Conservation (phyloP, 2,797 vertebrate genomes). For the Protonibea diacanthus region DNA sequence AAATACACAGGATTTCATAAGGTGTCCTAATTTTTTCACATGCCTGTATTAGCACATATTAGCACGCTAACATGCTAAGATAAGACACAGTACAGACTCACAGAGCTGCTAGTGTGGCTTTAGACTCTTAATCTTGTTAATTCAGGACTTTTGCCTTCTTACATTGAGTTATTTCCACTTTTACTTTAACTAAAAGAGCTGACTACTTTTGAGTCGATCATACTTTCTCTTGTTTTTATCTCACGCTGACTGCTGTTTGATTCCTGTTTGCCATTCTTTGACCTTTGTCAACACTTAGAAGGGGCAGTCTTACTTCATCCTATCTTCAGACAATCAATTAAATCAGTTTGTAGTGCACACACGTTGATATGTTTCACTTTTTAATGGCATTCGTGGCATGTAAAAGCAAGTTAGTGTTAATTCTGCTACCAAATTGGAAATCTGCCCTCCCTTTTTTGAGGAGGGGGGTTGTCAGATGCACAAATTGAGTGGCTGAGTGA, state of each 20-base stretch:
- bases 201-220: background rate
- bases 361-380: background rate
- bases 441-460: background rate
- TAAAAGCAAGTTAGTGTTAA: background rate
- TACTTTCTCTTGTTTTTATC: constrained; percentile 41
- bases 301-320: background rate
- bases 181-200: background rate
- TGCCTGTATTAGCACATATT: background rate
- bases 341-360: background rate
- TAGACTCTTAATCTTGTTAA: background rate
- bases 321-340: constrained; percentile 33
- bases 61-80: background rate
- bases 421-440: constrained; percentile 1
- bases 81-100: background rate
- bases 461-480: background rate
- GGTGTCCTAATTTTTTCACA: too few relatives aligned
- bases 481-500: constrained; percentile 19
- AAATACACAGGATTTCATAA: too few relatives aligned
- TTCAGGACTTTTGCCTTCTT: background rate
- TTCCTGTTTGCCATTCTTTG: constrained; percentile 18
- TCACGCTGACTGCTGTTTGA: background rate
- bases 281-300: constrained; percentile 28
- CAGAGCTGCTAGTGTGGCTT: background rate
- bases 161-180: background rate
- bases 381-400: background rate